Evolutionary conservation across 2,797 vertebrate species (phyloP).

Genomic region (Megaceryle alcyon): DNA sequence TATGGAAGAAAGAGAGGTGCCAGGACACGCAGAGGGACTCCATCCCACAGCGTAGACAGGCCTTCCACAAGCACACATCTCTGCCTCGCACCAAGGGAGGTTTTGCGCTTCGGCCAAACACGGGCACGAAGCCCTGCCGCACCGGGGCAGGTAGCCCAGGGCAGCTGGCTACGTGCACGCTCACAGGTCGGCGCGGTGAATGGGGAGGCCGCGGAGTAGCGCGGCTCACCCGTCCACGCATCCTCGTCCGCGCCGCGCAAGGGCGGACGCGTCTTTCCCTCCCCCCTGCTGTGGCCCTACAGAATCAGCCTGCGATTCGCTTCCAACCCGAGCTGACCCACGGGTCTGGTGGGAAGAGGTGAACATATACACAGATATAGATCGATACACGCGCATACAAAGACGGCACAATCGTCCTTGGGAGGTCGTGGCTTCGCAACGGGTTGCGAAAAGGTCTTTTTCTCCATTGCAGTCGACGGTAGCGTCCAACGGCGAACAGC

Average conservation of each 20-base stretch:
- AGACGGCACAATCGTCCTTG: not conserved
- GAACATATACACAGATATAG: accelerated
- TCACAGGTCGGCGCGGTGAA: not conserved
- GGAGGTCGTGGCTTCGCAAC: slow-evolving; percentile 6
- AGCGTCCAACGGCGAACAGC: not conserved
- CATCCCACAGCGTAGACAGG: not conserved
- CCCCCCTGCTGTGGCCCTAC: not conserved
- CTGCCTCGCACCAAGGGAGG: not conserved
- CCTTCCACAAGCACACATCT: not conserved
- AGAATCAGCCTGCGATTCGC: not conserved
- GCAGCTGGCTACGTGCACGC: accelerated
- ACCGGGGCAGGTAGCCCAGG: not conserved
- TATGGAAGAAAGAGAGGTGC: accelerated
- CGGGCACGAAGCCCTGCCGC: not conserved
- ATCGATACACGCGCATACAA: not conserved
- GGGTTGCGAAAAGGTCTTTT: not conserved
- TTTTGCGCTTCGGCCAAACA: accelerated
- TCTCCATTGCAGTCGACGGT: not conserved
- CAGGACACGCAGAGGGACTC: not conserved
- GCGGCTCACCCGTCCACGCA: not conserved
- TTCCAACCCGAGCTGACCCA: not conserved
- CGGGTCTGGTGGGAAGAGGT: not conserved
- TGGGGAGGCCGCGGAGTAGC: not conserved
- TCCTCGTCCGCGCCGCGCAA: accelerated
- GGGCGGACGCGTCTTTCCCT: not conserved